Evolutionary conservation across 2,797 vertebrate genomes (phyloP).

Genomic region (Hippocampus kuda): DNA sequence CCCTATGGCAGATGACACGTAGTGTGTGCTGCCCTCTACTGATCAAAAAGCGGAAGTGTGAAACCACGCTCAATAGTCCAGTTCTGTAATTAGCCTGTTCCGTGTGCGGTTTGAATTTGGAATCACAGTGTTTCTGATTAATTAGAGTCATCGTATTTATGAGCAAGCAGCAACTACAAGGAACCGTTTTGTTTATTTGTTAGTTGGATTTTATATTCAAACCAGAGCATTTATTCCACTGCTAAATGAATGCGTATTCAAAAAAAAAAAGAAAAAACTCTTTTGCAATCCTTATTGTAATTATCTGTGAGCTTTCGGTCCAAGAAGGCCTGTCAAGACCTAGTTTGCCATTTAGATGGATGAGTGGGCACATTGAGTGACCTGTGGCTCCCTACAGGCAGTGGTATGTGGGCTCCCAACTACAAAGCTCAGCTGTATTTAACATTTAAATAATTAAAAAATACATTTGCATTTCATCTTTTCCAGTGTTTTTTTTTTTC

Average conservation of each 20-base stretch:
- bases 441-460: too few relatives aligned
- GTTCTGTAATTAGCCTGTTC: background rate
- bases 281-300: background rate
- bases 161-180: background rate
- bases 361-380: background rate
- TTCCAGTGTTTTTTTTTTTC: too few relatives aligned
- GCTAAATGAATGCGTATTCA: too few relatives aligned
- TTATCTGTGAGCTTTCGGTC: background rate
- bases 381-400: background rate
- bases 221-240: too few relatives aligned
- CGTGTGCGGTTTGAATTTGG: background rate
- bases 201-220: too few relatives aligned
- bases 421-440: background rate
- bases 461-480: background rate
- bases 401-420: background rate
- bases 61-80: background rate
- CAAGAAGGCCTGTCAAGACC: background rate
- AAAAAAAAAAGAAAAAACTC: too few relatives aligned
- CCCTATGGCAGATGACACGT: constrained; percentile 6
- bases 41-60: constrained; percentile 12
- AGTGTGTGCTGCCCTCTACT: constrained; percentile 48
- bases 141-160: background rate
- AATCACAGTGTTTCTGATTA: background rate
- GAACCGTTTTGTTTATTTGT: too few relatives aligned
- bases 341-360: background rate